Conservation (phyloP, 1,140 invertebrate species). For the Zaprionus inermis region DNA sequence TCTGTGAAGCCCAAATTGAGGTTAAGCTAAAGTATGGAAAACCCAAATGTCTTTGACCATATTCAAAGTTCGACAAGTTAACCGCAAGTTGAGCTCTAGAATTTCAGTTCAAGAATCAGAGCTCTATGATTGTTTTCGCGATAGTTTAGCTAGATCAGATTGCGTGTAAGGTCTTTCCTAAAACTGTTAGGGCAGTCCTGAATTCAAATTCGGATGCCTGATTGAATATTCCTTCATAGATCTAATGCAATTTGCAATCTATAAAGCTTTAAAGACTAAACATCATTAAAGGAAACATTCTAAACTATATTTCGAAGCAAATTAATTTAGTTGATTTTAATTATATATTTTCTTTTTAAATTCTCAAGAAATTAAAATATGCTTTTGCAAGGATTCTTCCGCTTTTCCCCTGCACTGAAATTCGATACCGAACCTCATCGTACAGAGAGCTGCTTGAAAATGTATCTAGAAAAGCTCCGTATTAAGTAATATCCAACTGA, state of each 20-base stretch:
- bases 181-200: constrained; percentile 12
- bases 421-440: constrained; percentile 54
- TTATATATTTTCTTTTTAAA: not conserved
- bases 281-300: not conserved
- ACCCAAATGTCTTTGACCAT: constrained; percentile 64
- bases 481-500: constrained; percentile 69
- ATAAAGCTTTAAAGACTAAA: not conserved
- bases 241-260: constrained; percentile 4
- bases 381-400: not conserved
- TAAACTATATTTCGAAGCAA: not conserved
- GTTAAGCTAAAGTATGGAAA: constrained; percentile 44
- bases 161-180: constrained; percentile 14
- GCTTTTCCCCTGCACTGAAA: constrained; percentile 37
- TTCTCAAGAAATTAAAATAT: not conserved
- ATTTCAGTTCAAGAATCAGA: constrained; percentile 51
- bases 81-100: constrained; percentile 66
- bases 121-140: constrained; percentile 31
- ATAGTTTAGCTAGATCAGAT: constrained; percentile 35
- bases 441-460: constrained; percentile 36
- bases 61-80: constrained; percentile 52
- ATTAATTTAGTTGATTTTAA: not conserved
- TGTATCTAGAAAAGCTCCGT: constrained; percentile 62
- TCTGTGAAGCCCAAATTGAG: constrained; percentile 55
- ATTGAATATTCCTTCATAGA: too few species aligned
- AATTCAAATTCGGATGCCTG: not conserved